Percentiles rank a stretch among this genome's conserved stretches.
These are phyloP conservation scores for Ctenosaura bakeri DNA, from an alignment of 2,797 vertebrate species.

Conservation along the genomic window DNA sequence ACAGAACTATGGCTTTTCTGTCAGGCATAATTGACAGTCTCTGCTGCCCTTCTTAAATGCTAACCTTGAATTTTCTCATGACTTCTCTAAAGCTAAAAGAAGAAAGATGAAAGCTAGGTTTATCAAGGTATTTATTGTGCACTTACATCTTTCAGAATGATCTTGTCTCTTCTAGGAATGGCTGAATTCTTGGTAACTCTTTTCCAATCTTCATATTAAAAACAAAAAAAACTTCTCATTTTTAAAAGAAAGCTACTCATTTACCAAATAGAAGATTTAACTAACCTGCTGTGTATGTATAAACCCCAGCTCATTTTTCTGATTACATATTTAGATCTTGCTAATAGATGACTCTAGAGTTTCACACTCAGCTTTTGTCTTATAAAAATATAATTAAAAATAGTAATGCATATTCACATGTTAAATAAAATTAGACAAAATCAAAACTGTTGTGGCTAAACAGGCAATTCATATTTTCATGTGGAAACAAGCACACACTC, in stretches of 20 bases:
- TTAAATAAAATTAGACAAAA: constrained; percentile 73
- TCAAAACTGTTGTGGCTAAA: constrained; percentile 66
- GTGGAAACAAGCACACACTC: constrained; percentile 40
- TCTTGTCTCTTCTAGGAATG: not conserved
- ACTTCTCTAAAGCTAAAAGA: not conserved
- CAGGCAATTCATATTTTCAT: constrained; percentile 53
- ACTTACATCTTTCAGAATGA: not conserved
- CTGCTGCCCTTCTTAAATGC: not conserved
- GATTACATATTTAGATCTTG: constrained; percentile 52
- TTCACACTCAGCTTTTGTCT: constrained; percentile 67
- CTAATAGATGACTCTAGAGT: constrained; percentile 27
- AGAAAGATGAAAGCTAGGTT: too few species aligned
- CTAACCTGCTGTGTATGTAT: not conserved
- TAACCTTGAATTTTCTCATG: not conserved
- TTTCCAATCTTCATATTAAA: not conserved
- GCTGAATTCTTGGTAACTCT: not conserved
- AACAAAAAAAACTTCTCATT: not conserved
- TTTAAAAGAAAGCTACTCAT: not conserved
- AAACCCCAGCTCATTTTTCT: constrained; percentile 44
- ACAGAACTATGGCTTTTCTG: not conserved
- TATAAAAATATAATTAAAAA: constrained; percentile 74
- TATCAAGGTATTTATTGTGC: not conserved
- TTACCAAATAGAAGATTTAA: constrained; percentile 25
- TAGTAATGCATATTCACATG: constrained; percentile 71
- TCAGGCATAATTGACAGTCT: too few species aligned